A percentile compares a stretch with the other conserved stretches of the same genome.
Conservation (phyloP, 2,888 invertebrate species). For the Carabus problematicus region DNA sequence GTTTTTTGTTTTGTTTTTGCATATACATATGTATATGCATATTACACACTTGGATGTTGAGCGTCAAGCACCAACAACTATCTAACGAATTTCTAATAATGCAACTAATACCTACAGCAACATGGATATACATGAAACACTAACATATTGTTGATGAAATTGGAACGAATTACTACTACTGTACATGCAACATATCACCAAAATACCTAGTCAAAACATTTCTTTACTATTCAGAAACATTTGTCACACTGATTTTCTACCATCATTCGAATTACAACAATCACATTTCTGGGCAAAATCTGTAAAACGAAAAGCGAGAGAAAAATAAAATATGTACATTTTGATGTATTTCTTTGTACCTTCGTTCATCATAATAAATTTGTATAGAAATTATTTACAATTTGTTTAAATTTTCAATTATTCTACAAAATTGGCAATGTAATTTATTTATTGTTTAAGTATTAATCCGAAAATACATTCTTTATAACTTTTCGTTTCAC, state of each 20-base stretch:
- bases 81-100: no score
- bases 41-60: slow-evolving; percentile 1
- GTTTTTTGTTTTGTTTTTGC: slow-evolving; percentile 28
- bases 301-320: slow-evolving; percentile 7
- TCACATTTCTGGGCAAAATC: no score
- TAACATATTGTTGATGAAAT: no score
- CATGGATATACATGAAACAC: no score
- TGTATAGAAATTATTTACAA: slow-evolving; percentile 23
- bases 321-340: slow-evolving; percentile 32
- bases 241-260: slow-evolving; percentile 5
- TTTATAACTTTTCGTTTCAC: no score
- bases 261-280: background rate
- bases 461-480: no score
- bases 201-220: slow-evolving; percentile 16
- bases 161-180: background rate
- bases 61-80: no score
- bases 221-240: slow-evolving; percentile 7
- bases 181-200: slow-evolving; percentile 34
- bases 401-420: no score
- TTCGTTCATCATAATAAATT: slow-evolving; percentile 37
- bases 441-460: no score
- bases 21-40: slow-evolving; percentile 2
- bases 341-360: slow-evolving; percentile 38
- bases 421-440: no score
- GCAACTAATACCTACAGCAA: no score